These are phyloP conservation scores for Chascanopsetta lugubris DNA, from an alignment of 2,113 vertebrate genomes.

Conservation along the genomic window DNA sequence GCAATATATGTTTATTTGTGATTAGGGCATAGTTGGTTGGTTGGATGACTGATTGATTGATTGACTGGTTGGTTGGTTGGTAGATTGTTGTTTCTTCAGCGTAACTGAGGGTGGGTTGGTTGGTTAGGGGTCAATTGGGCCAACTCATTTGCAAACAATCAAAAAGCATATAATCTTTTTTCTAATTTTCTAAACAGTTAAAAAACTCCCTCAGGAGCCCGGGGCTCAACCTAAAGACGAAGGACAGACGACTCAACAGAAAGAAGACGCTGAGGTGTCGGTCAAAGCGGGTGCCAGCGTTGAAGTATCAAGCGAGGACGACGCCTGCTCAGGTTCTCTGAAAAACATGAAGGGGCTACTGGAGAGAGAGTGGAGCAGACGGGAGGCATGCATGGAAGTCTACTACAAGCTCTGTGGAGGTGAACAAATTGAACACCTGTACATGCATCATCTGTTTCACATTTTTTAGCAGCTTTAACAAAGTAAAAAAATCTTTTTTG, in stretches of 20 bases:
- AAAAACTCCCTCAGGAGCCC: not conserved
- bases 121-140: too few species aligned
- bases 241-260: not conserved
- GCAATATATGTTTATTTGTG: too few species aligned
- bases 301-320: not conserved
- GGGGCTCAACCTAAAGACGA: not conserved
- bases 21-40: too few species aligned
- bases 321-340: not conserved
- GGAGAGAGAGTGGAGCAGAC: conserved; percentile 33
- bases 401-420: not conserved
- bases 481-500: too few species aligned
- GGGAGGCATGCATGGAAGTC: not conserved
- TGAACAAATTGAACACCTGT: not conserved
- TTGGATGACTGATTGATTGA: too few species aligned
- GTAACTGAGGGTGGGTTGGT: too few species aligned
- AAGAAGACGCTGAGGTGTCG: not conserved
- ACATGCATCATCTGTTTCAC: not conserved
- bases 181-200: conserved; percentile 8
- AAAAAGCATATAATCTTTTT: too few species aligned
- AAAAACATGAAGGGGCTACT: not conserved
- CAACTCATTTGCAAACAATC: too few species aligned
- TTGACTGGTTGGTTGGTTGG: too few species aligned
- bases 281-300: not conserved
- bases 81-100: too few species aligned
- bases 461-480: not conserved